Base-by-base conservation (phyloP, 2,113 vertebrate genomes). In the Mirza zaza region DNA sequence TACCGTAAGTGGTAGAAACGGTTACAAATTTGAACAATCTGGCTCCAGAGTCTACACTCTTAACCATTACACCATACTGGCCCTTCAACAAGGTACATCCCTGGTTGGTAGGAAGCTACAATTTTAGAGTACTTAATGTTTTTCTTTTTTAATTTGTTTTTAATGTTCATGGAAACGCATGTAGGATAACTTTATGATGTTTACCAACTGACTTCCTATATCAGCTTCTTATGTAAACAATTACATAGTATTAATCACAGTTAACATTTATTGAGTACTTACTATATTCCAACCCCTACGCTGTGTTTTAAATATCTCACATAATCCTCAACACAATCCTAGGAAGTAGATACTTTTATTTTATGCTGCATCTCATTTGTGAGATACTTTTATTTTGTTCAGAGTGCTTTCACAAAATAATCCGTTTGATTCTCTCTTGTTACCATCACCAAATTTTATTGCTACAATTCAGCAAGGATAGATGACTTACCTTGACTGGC, bases 141-240 rank as follows among this genome's bases (percentile, higher is more conserved):
- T 91, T 63, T 73, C 18, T 48, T 79, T 90, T 17, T 92, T 79
- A 92, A 42, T 91, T 90, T 87, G 20, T 76, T 94, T 92, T 80
- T 63, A 90, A 81, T 87, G 39, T 91, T 87, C 45, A 65, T 86
- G 15, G 9, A 95, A 6, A 85, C 25, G 57, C 8, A 27, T 68
- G 12, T 67, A 93, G 67, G 1, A 57, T n/a, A 89, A 42, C 34
- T 57, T 87, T 36, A 36, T 90, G 11, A 36, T 89, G 50, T 76
- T 61, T 79, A 3, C 34, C 23, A 17, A 32, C 48, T 73, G 8
- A 70, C 73, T 8, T 61, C 18, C 55, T 80, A 6, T 39, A n/a
- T 39, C 50, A 80, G 6, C 59, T 50, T 67, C 75, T 95, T 70
- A 39, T 14, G 4, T 84, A 93, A 88, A 85, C 18, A 63, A 3